Conservation (phyloP, 2,113 vertebrate genomes). For the Clarias magur region DNA sequence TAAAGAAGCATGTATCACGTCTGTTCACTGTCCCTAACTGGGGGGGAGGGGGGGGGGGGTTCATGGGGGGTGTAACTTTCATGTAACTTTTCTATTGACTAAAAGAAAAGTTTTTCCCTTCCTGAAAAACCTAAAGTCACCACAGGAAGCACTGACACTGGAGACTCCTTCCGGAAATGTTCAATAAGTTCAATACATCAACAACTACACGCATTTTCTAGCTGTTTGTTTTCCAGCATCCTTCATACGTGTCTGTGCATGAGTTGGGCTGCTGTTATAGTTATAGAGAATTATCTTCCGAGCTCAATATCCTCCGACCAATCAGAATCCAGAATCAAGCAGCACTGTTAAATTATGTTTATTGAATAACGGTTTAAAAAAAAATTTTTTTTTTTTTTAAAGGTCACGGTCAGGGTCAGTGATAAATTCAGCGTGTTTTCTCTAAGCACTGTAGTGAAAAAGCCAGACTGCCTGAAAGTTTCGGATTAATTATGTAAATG, state of each 20-base stretch:
- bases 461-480: not conserved
- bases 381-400: too few relatives aligned
- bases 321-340: not conserved
- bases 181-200: not conserved
- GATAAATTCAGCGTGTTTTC: not conserved
- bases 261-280: not conserved
- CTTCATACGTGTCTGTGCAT: not conserved
- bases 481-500: slow-evolving; percentile 18
- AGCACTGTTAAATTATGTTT: not conserved
- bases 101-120: not conserved
- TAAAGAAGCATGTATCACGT: too few relatives aligned
- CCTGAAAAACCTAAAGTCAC: not conserved
- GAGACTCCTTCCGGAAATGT: not conserved
- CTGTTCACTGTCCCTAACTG: too few relatives aligned
- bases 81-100: too few relatives aligned
- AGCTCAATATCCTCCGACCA: not conserved
- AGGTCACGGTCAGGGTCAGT: not conserved
- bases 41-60: too few relatives aligned
- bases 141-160: not conserved
- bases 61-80: too few relatives aligned
- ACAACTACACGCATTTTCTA: not conserved
- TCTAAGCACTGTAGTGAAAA: not conserved
- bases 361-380: not conserved
- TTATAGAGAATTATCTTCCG: not conserved
- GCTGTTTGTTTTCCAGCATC: not conserved